Conservation (phyloP, 2,113 vertebrate species). For the Serinus canaria region DNA sequence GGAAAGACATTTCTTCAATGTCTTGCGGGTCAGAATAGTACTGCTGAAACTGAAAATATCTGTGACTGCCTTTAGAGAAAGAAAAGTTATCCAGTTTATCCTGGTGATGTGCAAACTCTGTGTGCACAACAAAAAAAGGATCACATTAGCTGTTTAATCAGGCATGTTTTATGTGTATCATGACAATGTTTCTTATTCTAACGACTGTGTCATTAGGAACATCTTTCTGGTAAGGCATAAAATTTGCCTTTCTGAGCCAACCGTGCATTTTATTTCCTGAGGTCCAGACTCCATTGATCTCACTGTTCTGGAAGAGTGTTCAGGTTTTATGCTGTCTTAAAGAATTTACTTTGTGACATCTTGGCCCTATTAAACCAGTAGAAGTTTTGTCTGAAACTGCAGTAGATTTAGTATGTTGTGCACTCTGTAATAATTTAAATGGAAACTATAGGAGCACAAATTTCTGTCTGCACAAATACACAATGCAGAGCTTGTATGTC, state of each 20-base stretch:
- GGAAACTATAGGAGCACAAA: neutral
- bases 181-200: neutral
- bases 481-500: neutral
- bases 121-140: neutral
- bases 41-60: neutral
- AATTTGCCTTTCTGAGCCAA: neutral
- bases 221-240: neutral
- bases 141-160: neutral
- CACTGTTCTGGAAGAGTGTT: neutral
- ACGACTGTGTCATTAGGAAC: neutral
- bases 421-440: neutral
- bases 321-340: neutral
- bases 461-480: neutral
- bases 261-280: neutral
- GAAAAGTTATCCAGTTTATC: neutral
- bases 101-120: neutral
- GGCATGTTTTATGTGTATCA: neutral
- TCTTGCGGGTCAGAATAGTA: neutral
- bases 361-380: neutral
- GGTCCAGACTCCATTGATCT: neutral
- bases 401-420: neutral
- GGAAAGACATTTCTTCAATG: neutral
- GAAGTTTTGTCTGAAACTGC: constrained; percentile 11
- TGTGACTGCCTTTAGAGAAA: neutral
- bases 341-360: constrained; percentile 15